A percentile compares a stretch with the other conserved stretches of the same genome.
Evolutionary conservation across 2,797 vertebrate species (phyloP).

Genomic region (Xenopus petersii): DNA sequence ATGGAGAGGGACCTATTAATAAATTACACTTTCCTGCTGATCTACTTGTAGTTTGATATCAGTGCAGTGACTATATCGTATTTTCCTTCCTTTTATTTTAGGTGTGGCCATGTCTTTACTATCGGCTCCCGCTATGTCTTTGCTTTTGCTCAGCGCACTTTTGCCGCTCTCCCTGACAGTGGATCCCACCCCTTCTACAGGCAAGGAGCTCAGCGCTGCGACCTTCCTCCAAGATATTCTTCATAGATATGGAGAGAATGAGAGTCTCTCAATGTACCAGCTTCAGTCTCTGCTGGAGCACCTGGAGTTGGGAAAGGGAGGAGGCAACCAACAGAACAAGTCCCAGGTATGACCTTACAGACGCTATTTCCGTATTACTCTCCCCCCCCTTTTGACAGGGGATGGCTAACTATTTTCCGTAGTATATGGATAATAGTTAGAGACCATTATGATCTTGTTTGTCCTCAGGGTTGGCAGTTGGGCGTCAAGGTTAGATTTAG

Average conservation of each 20-base stretch:
- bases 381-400: too few relatives aligned
- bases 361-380: too few relatives aligned
- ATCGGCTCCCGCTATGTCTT: neutral
- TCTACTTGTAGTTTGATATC: too few relatives aligned
- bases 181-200: accelerated
- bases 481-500: too few relatives aligned
- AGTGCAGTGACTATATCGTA: too few relatives aligned
- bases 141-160: constrained; percentile 45
- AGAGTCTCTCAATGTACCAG: constrained; percentile 79
- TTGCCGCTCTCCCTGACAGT: constrained; percentile 50
- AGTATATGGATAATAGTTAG: too few relatives aligned
- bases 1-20: too few relatives aligned
- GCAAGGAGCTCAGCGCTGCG: constrained; percentile 51
- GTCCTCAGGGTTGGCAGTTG: too few relatives aligned
- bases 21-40: too few relatives aligned
- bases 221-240: constrained; percentile 84
- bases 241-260: constrained; percentile 74
- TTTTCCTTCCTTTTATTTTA: too few relatives aligned
- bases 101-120: constrained; percentile 51
- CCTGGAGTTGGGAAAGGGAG: constrained; percentile 69
- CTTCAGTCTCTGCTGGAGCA: constrained; percentile 74
- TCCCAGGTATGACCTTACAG: constrained; percentile 68
- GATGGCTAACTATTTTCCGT: too few relatives aligned
- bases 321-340: constrained; percentile 60
- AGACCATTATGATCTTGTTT: too few relatives aligned